Percentiles rank a stretch among this genome's conserved stretches.
Evolutionary conservation across 1,140 invertebrate genomes (phyloP).

Genomic region (Tetranychus cinnabarinus): DNA sequence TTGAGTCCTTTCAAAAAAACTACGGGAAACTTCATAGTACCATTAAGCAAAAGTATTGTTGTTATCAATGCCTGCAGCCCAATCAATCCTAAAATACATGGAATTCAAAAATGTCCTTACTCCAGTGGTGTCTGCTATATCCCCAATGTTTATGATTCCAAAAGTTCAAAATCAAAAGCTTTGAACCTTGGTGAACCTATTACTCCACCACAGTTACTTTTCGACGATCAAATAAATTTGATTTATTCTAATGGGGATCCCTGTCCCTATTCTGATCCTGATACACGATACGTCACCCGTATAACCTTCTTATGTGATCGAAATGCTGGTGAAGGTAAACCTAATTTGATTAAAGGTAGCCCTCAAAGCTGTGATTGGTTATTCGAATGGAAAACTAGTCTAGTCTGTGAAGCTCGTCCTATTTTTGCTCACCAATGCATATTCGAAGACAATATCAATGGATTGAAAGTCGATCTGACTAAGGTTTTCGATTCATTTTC

Average conservation of each 20-base stretch:
- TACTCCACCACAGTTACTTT: not conserved
- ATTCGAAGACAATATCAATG: not conserved
- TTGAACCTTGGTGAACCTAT: not conserved
- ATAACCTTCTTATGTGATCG: not conserved
- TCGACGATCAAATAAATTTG: not conserved
- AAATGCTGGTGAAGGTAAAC: not conserved
- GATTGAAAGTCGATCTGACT: not conserved
- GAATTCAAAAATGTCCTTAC: not conserved
- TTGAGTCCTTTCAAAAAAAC: slow-evolving; percentile 16
- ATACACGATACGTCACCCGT: not conserved
- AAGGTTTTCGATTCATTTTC: not conserved
- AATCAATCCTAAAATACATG: not conserved
- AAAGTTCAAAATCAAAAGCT: not conserved
- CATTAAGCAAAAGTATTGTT: not conserved
- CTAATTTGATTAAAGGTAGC: not conserved
- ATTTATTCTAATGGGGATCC: not conserved
- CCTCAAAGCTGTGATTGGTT: slow-evolving; percentile 12
- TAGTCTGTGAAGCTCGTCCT: slow-evolving; percentile 16
- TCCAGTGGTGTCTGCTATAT: not conserved
- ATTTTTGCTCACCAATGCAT: not conserved
- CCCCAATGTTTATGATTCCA: not conserved
- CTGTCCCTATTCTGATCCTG: not conserved
- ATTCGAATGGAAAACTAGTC: slow-evolving; percentile 19
- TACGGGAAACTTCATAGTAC: slow-evolving; percentile 15
- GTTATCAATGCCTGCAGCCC: not conserved